Evolutionary conservation across 2,888 invertebrate species (phyloP).

Genomic region (Torymus tubicola): DNA sequence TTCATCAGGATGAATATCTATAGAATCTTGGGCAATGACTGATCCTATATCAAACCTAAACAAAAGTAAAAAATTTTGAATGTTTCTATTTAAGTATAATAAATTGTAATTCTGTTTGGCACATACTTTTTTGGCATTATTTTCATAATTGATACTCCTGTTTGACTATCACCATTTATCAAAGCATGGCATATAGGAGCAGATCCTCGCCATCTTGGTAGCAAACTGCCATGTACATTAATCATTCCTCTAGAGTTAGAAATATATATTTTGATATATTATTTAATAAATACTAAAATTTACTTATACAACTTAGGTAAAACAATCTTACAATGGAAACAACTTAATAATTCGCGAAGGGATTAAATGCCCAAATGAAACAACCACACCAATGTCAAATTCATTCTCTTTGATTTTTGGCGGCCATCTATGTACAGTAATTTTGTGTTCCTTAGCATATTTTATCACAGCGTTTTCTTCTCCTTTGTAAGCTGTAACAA

Average conservation of each 20-base stretch:
- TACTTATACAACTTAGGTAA: constrained; percentile 35
- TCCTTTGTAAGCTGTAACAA: constrained; percentile 83
- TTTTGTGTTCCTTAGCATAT: constrained; percentile 82
- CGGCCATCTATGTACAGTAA: constrained; percentile 84
- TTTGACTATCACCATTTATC: constrained; percentile 86
- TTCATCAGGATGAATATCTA: constrained; percentile 79
- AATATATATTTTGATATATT: not conserved
- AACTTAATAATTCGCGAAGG: constrained; percentile 84
- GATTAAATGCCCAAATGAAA: constrained; percentile 95
- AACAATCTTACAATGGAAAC: constrained; percentile 87
- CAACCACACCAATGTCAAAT: constrained; percentile 92
- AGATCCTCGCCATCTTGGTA: constrained; percentile 96
- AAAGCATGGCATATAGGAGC: constrained; percentile 93
- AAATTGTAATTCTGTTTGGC: not conserved
- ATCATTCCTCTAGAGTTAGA: constrained; percentile 86
- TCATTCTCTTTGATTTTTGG: constrained; percentile 74
- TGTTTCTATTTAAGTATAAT: not conserved
- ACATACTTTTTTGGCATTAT: constrained; percentile 84
- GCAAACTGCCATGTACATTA: constrained; percentile 94
- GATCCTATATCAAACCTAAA: constrained; percentile 87
- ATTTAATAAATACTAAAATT: constrained; percentile 21
- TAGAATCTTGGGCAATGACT: constrained; percentile 80
- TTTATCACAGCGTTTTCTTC: constrained; percentile 82
- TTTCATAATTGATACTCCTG: constrained; percentile 93
- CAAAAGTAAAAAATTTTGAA: not conserved